Percentiles rank a stretch among this genome's conserved stretches.
phyloP scores from a whole-genome alignment of 2,888 invertebrate genomes.

The Pteria penguin region DNA sequence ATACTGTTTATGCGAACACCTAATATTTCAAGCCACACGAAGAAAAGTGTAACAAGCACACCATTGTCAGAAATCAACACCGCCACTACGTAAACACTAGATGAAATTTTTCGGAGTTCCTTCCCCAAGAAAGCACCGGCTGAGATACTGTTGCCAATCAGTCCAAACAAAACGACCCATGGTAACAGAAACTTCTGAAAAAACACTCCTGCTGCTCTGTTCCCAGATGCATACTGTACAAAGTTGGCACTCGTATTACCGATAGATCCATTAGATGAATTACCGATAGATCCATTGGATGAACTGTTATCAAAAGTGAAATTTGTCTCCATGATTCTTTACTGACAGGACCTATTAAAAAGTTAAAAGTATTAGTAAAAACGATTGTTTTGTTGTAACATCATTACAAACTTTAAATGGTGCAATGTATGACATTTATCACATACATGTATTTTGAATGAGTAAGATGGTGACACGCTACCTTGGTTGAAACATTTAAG shows the following conservation, averaged over 20 bases:
- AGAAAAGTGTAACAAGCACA: slow-evolving; percentile 50
- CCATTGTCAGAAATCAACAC: slow-evolving; percentile 59
- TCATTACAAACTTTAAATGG: too few species aligned
- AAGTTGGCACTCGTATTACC: background rate
- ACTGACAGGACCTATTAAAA: too few species aligned
- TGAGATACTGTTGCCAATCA: slow-evolving; percentile 60
- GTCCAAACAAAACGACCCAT: slow-evolving; percentile 53
- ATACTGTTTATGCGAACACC: slow-evolving; percentile 61
- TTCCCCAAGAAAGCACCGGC: slow-evolving; percentile 55
- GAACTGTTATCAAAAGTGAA: background rate
- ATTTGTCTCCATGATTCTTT: background rate
- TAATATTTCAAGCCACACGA: slow-evolving; percentile 61
- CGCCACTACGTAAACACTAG: slow-evolving; percentile 57
- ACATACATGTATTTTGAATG: too few species aligned
- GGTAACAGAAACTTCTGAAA: slow-evolving; percentile 55
- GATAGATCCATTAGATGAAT: background rate
- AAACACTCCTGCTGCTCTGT: slow-evolving; percentile 7
- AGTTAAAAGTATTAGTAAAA: too few species aligned
- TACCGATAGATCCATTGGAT: background rate
- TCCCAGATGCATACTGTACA: background rate
- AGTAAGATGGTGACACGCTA: too few species aligned
- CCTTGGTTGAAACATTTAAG: too few species aligned
- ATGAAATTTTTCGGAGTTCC: slow-evolving; percentile 57
- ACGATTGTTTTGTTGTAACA: too few species aligned
- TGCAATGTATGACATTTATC: too few species aligned